Evolutionary conservation across 2,113 vertebrate species (phyloP), one percentile per base, ranked within the genome.

Genomic region (Calidris pugnax): DNA sequence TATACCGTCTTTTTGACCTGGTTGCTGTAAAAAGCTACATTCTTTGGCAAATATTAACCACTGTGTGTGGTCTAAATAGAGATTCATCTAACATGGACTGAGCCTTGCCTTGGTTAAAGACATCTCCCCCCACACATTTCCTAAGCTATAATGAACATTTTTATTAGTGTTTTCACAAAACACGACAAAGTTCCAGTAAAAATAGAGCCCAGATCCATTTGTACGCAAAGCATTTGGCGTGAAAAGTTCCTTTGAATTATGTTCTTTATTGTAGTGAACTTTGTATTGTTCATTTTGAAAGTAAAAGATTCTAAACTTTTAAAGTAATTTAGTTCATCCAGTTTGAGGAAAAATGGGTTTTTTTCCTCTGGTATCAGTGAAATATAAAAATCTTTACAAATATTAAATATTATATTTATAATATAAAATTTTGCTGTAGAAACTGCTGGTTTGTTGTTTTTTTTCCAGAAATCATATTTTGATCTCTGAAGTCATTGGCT

Each of bases 41-140:
- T 98, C 97, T 95, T 97, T 97, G 97, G 97, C 97, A 98, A 95
- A 97, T 95, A 94, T 92, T 97, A 98, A 91, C 94, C 93, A 90
- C 91, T 50, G 84, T 98, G 98, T 98, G 98, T 98, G 98, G 97
- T 97, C 97, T 96, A 94, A 97, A 94, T 91, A 97, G 94, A 97
- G 96, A 91, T 50, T 91, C 14, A 5, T 72, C 88, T 85, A 95
- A 95, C 85, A 79, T 7, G 51, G 95, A 93, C 94, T 27, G 35
- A 98, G 92, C 43, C 14, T 95, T 96, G 91, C 96, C 93, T 96
- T 97, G 91, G 88, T 96, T 97, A 95, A 98, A 96, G 96, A 88
- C 89, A 85, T 97, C 95, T 97, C 96, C 97, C 95, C 97, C 93
- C 95, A 96, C 97, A 94, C 81, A 47, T 96, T 97, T 98, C 73